Conservation (phyloP, 2,888 invertebrate species). For the Cryptus viduatorius region DNA sequence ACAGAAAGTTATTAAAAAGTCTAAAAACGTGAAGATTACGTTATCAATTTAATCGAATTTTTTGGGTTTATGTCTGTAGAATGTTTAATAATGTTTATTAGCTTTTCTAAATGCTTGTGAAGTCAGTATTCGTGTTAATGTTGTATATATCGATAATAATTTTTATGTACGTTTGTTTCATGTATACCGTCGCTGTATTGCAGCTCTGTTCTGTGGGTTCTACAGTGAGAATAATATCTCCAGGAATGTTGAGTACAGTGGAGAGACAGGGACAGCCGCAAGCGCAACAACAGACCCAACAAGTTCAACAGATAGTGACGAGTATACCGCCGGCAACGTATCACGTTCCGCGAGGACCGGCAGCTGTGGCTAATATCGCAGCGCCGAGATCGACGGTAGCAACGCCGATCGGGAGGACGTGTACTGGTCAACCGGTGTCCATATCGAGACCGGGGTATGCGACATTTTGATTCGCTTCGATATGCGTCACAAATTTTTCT, state of each 20-base stretch:
- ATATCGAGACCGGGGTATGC: slow-evolving; percentile 80
- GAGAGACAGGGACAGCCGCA: slow-evolving; percentile 80
- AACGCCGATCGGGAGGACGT: slow-evolving; percentile 84
- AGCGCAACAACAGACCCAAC: slow-evolving; percentile 72
- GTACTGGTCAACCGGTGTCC: slow-evolving; percentile 79
- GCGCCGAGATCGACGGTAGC: slow-evolving; percentile 89
- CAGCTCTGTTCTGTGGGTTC: slow-evolving; percentile 82
- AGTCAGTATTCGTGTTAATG: neutral
- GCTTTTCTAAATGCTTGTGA: neutral
- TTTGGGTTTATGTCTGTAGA: neutral
- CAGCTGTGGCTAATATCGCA: slow-evolving; percentile 91
- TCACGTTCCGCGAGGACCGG: slow-evolving; percentile 88
- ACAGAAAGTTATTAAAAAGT: no score
- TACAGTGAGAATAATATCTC: slow-evolving; percentile 82
- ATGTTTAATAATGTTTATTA: neutral
- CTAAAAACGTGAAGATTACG: no score
- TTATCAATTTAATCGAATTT: no score
- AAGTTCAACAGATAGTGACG: slow-evolving; percentile 81
- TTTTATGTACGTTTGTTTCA: slow-evolving; percentile 55
- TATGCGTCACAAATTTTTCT: no score
- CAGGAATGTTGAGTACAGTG: slow-evolving; percentile 80
- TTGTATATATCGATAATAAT: slow-evolving; percentile 38
- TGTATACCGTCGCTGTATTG: slow-evolving; percentile 54
- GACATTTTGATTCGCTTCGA: neutral
- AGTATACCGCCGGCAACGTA: slow-evolving; percentile 84